Evolutionary conservation across 2,888 invertebrate genomes (phyloP).

Genomic region (Euproctis similis): DNA sequence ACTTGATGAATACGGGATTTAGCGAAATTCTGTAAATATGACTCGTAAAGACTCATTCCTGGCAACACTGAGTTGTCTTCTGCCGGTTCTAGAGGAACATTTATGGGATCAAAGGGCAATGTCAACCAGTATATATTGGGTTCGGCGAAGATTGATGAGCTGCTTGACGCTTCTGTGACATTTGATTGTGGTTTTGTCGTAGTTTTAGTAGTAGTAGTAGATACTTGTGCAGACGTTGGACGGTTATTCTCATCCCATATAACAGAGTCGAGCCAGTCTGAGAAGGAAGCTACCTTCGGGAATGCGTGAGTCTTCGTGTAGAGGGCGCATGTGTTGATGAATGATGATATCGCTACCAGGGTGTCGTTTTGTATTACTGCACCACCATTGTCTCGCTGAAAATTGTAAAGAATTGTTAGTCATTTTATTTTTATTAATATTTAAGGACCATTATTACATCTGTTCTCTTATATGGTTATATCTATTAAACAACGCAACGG

Average conservation of each 20-base stretch:
- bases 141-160: constrained; percentile 26
- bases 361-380: constrained; percentile 63
- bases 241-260: constrained; percentile 60
- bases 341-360: constrained; percentile 48
- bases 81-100: constrained; percentile 57
- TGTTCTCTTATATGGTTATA: too few species aligned
- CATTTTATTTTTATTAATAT: too few species aligned
- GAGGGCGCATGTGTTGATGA: constrained; percentile 53
- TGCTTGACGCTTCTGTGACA: constrained; percentile 20
- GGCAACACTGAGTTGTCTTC: constrained; percentile 60
- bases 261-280: constrained; percentile 53
- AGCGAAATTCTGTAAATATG: constrained; percentile 46
- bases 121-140: constrained; percentile 50
- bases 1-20: constrained; percentile 1
- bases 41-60: constrained; percentile 62
- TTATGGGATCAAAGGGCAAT: constrained; percentile 56
- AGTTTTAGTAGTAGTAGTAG: constrained; percentile 2
- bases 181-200: constrained; percentile 16
- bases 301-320: constrained; percentile 61
- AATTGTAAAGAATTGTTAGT: too few species aligned
- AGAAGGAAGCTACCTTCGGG: constrained; percentile 51
- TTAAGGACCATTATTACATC: too few species aligned
- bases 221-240: constrained; percentile 24
- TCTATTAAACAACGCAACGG: too few species aligned
- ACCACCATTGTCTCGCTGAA: constrained; percentile 64